Percentiles rank a stretch among this genome's conserved stretches.
phyloP scores from a whole-genome alignment of 2,888 invertebrate genomes.

The Nymphalis c-album region DNA sequence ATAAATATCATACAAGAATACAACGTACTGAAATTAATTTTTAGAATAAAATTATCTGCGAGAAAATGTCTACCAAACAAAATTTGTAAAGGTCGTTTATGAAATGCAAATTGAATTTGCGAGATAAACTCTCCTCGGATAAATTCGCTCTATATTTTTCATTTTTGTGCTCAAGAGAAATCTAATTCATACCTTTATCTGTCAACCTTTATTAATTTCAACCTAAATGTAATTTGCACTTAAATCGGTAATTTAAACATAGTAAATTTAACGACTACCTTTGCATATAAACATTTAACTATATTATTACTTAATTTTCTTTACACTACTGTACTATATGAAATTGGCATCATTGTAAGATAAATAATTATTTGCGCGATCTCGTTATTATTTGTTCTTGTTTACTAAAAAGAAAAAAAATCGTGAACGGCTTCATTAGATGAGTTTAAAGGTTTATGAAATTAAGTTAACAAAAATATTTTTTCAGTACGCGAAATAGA shows the following conservation, averaged over 20 bases:
- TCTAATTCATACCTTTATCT: slow-evolving; percentile 46
- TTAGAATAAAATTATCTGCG: slow-evolving; percentile 9
- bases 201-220: slow-evolving; percentile 45
- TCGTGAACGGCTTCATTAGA: too few relatives aligned
- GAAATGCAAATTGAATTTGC: slow-evolving; percentile 38
- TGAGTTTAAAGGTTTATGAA: too few relatives aligned
- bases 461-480: too few relatives aligned
- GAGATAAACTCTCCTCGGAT: slow-evolving; percentile 20
- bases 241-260: slow-evolving; percentile 6
- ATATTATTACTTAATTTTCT: too few relatives aligned
- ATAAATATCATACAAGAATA: background rate
- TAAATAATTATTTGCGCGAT: too few relatives aligned
- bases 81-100: slow-evolving; percentile 37
- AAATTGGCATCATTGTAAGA: too few relatives aligned
- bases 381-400: too few relatives aligned
- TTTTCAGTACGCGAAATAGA: too few relatives aligned
- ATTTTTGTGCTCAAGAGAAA: slow-evolving; percentile 42
- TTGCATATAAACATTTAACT: too few relatives aligned
- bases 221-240: slow-evolving; percentile 29
- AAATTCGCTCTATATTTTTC: slow-evolving; percentile 31
- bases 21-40: background rate
- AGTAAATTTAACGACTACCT: slow-evolving; percentile 2
- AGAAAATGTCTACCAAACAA: slow-evolving; percentile 19
- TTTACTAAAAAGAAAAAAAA: too few relatives aligned
- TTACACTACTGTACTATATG: too few relatives aligned